These are phyloP conservation scores for Vidua chalybeata DNA, from an alignment of 2,113 vertebrate species.

Conservation along the genomic window DNA sequence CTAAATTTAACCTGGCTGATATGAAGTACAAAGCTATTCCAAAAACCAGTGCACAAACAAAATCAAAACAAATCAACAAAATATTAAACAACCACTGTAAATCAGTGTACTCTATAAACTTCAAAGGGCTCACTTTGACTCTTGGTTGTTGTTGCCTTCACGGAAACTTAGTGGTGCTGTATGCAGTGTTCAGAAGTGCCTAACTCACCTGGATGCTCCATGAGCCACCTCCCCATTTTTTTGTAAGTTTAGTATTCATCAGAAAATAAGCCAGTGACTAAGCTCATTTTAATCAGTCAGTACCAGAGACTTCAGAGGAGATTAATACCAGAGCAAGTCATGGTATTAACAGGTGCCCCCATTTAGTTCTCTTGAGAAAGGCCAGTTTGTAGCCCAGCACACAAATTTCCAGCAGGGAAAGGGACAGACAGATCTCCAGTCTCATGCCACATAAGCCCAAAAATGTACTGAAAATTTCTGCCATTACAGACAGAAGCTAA, in stretches of 20 bases:
- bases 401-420: background rate
- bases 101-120: background rate
- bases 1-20: background rate
- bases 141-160: background rate
- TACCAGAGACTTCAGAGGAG: background rate
- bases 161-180: background rate
- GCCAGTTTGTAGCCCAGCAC: background rate
- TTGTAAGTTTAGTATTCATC: background rate
- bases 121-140: background rate
- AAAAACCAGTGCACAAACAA: background rate
- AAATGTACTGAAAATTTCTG: background rate
- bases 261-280: background rate
- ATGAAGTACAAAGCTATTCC: background rate
- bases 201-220: background rate
- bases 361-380: background rate
- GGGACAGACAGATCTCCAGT: background rate
- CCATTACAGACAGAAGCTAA: background rate
- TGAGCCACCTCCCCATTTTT: background rate
- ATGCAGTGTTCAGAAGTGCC: background rate
- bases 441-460: rapidly evolving
- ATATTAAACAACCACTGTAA: background rate
- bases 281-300: background rate
- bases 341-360: background rate
- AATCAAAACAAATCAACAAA: background rate
- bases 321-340: background rate